Conservation (phyloP, 2,888 invertebrate species). For the Agrochola macilenta region DNA sequence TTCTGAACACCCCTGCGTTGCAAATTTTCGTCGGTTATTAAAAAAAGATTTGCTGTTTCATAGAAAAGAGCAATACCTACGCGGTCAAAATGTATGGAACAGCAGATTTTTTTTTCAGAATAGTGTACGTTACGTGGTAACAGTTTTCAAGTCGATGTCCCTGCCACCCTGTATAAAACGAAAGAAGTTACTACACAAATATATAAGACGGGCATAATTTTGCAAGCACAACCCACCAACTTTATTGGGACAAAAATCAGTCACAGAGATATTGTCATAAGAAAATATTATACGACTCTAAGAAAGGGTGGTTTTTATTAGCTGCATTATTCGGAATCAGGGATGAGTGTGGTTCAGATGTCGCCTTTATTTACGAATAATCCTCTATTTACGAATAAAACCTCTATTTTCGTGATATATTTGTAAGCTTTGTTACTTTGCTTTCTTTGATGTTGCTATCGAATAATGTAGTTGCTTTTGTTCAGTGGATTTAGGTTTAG, state of each 20-base stretch:
- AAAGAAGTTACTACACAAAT: conserved; percentile 1
- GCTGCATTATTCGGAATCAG: conserved; percentile 72
- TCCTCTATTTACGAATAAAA: conserved; percentile 32
- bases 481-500: conserved; percentile 10
- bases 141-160: too few species aligned
- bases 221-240: conserved; percentile 4
- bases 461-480: conserved; percentile 1
- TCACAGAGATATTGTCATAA: conserved; percentile 35
- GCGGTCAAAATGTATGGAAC: too few species aligned
- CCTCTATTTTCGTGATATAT: conserved; percentile 34
- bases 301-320: conserved; percentile 63
- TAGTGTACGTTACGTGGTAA: too few species aligned
- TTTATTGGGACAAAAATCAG: conserved; percentile 37
- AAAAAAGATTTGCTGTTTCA: too few species aligned
- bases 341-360: conserved; percentile 66
- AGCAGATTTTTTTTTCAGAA: too few species aligned
- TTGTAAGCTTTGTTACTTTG: conserved; percentile 24
- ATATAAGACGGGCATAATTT: conserved; percentile 18
- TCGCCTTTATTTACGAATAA: conserved; percentile 63
- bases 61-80: too few species aligned
- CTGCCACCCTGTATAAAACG: background rate
- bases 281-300: conserved; percentile 28
- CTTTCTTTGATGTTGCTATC: conserved; percentile 21
- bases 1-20: too few species aligned
- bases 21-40: too few species aligned